Conservation (phyloP, 1,140 invertebrate species). For the Eriosoma lanigerum region DNA sequence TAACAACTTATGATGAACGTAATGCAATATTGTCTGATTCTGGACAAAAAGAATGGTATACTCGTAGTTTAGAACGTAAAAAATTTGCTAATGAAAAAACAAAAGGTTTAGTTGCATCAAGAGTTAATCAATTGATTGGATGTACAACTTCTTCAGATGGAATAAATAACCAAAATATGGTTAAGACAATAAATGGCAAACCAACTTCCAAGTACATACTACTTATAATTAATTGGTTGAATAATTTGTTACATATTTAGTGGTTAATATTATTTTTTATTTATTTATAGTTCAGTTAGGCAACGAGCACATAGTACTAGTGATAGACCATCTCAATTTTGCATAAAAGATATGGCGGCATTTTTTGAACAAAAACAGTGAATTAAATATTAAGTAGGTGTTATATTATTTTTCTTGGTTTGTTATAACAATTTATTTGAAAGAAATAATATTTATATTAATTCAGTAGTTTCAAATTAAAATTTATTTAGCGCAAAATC, state of each 20-base stretch:
- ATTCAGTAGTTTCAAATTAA: not conserved
- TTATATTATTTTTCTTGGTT: not conserved
- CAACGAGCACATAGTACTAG: conserved; percentile 54
- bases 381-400: conserved; percentile 29
- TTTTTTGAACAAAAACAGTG: conserved; percentile 66
- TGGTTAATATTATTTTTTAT: not conserved
- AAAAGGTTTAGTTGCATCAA: conserved; percentile 27
- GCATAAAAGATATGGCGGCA: conserved; percentile 76
- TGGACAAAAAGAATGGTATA: conserved; percentile 38
- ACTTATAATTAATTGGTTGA: not conserved
- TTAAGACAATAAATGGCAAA: conserved; percentile 56
- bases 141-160: conserved; percentile 8
- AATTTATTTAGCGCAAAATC: not conserved
- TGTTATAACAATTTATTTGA: not conserved
- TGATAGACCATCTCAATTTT: conserved; percentile 64
- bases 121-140: conserved; percentile 41
- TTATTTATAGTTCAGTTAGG: conserved; percentile 52
- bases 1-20: conserved; percentile 35
- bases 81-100: conserved; percentile 10
- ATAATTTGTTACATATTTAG: not conserved
- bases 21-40: not conserved
- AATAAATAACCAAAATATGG: conserved; percentile 53
- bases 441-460: not conserved
- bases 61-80: conserved; percentile 45
- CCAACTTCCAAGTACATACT: not conserved